A percentile compares a stretch with the other conserved stretches of the same genome.
These are phyloP conservation scores for Microchrysa polita DNA, from an alignment of 2,888 invertebrate genomes.

Conservation along the genomic window DNA sequence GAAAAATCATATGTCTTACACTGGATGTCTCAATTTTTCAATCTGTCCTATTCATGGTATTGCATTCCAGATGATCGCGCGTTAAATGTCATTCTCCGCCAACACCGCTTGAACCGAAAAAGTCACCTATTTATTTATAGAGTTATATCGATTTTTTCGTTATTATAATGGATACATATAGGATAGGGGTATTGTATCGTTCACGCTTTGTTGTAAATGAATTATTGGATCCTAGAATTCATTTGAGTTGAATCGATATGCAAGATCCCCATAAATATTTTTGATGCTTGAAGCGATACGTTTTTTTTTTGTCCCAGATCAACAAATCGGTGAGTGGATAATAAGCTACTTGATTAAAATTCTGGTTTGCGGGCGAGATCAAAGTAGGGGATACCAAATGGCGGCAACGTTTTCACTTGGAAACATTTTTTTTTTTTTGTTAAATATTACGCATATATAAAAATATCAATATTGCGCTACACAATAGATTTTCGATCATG, in stretches of 20 bases:
- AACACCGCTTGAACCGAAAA: not conserved
- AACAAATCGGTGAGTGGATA: not conserved
- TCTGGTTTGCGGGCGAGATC: not conserved
- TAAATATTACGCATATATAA: conserved; percentile 2
- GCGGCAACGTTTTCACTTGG: not conserved
- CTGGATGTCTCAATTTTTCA: not conserved
- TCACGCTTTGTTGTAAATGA: not conserved
- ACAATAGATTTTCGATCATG: conserved; percentile 29
- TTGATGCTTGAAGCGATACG: not conserved
- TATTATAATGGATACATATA: no score
- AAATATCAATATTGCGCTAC: not conserved
- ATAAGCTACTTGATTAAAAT: conserved; percentile 26
- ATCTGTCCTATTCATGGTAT: no score
- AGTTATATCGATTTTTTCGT: no score
- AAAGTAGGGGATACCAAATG: not conserved
- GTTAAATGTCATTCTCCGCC: not conserved
- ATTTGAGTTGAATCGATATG: not conserved
- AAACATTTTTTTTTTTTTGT: conserved; percentile 4
- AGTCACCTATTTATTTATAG: not conserved
- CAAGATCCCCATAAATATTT: not conserved
- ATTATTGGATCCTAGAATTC: not conserved
- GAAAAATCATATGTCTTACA: not conserved
- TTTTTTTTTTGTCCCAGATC: not conserved
- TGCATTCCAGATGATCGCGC: not conserved
- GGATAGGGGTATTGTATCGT: not conserved